Percentiles rank a stretch among this genome's conserved stretches.
These are phyloP conservation scores for Yponomeuta cagnagella DNA, from an alignment of 2,888 invertebrate genomes.

Conservation along the genomic window DNA sequence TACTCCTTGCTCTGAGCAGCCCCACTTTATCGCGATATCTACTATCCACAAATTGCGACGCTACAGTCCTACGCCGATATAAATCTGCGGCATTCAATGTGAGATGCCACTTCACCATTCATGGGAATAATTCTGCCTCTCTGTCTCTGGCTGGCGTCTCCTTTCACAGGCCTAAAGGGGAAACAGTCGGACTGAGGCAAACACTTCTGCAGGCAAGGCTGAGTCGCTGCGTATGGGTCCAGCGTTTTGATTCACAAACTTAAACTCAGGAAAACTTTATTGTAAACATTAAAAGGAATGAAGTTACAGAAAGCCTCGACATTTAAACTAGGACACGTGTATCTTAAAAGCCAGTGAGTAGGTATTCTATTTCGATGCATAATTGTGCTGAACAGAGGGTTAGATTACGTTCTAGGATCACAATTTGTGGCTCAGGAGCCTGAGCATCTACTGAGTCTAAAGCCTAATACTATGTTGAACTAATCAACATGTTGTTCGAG, in stretches of 20 bases:
- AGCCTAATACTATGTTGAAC: too few species aligned
- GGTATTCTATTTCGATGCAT: too few species aligned
- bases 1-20: not conserved
- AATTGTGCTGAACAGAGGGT: too few species aligned
- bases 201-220: conserved; percentile 48
- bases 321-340: too few species aligned
- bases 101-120: conserved; percentile 15
- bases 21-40: conserved; percentile 19
- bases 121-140: conserved; percentile 6
- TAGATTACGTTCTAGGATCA: too few species aligned
- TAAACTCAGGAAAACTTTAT: too few species aligned
- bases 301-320: too few species aligned
- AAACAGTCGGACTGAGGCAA: conserved; percentile 61
- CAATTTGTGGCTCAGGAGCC: too few species aligned
- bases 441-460: too few species aligned
- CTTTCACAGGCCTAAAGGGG: conserved; percentile 53
- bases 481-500: too few species aligned
- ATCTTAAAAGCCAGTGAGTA: too few species aligned
- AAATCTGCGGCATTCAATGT: conserved; percentile 19
- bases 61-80: conserved; percentile 20
- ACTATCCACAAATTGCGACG: conserved; percentile 23
- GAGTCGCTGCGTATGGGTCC: not conserved
- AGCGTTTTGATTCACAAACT: not conserved
- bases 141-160: conserved; percentile 47
- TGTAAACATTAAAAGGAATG: too few species aligned